Base-by-base conservation (phyloP, 2,888 invertebrate species). In the Chironomus riparius region DNA sequence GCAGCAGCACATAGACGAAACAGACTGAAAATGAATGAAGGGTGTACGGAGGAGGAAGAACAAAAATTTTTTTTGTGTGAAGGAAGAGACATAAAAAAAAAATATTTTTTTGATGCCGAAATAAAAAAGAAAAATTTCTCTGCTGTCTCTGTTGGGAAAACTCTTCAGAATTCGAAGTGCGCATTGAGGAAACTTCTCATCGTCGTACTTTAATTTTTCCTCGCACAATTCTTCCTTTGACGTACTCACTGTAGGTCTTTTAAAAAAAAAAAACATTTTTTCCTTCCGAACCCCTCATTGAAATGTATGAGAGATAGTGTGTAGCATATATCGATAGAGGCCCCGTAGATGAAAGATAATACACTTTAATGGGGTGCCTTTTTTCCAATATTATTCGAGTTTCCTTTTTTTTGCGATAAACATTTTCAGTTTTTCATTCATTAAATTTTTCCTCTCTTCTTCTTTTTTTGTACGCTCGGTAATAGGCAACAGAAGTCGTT, bases 261-360 rank as follows among this genome's bases (percentile, higher is more conserved):
- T 56, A 18, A 7, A 18, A 4, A 38, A 38, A 38, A 28, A 28
- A 38, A 38, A 38, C 38, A 38, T 38, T 38, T 38, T 28, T 28
- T 28, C 28, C 28, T 28, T 28, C 28, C 38, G 56, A 56, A 56
- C 56, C 56, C 56, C 56, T 56, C 56, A 56, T 56, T 56, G 56
- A 56, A 56, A 56, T 18, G 56, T 56, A 18, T 56, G 18, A 18
- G 56, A 18, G 15, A 18, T 38, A 38, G 15, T 56, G 56, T 7
- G 56, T 56, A 56, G 56, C 18, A 65, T 13, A 10, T 65, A 65
- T 65, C 22, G 65, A 65, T 21, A 65, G 18, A 72, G 56, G 22
- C 72, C 50, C 62, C 72, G 71, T 70, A 70, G 70, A 72, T 72
- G 22, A 62, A 72, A 62, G 72, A 72, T 72, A 72, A 72, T 62